Percentiles rank a stretch among this genome's conserved stretches.
phyloP scores from a whole-genome alignment of 2,797 vertebrate species.

The Oreortyx pictus region DNA sequence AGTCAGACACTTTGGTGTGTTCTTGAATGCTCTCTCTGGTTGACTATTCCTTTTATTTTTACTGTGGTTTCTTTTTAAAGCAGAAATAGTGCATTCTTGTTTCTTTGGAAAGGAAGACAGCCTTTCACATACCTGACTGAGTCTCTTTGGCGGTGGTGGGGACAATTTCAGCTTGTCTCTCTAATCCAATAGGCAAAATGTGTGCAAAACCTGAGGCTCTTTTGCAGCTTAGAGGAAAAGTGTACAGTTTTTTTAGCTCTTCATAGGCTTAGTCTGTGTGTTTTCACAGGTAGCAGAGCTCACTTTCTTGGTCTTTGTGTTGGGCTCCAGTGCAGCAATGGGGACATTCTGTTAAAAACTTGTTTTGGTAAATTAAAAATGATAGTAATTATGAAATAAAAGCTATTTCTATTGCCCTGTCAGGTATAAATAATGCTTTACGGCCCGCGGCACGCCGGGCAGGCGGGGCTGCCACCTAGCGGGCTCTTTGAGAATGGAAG shows the following conservation, averaged over 20 bases:
- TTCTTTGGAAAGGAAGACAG: neutral
- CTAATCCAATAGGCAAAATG: accelerated
- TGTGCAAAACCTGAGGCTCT: neutral
- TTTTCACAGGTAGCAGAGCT: accelerated
- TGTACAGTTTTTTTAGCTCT: accelerated
- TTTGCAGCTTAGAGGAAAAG: neutral
- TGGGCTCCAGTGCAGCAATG: neutral
- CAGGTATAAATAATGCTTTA: accelerated
- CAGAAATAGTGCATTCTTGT: neutral
- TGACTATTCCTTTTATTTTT: neutral
- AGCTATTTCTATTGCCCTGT: neutral
- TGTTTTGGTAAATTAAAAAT: neutral
- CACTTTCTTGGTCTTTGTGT: neutral
- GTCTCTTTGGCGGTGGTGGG: neutral
- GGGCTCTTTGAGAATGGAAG: neutral
- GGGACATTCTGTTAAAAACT: neutral
- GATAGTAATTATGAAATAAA: neutral
- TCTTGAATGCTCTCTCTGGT: neutral
- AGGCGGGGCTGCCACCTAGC: constrained; percentile 35
- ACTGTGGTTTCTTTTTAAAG: neutral
- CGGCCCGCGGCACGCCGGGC: neutral
- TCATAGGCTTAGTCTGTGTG: accelerated
- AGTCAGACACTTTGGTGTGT: neutral
- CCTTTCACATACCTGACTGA: neutral
- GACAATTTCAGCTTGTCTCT: neutral